Evolutionary conservation across 2,113 vertebrate genomes (phyloP).

Genomic region (Gymnobelideus leadbeateri): DNA sequence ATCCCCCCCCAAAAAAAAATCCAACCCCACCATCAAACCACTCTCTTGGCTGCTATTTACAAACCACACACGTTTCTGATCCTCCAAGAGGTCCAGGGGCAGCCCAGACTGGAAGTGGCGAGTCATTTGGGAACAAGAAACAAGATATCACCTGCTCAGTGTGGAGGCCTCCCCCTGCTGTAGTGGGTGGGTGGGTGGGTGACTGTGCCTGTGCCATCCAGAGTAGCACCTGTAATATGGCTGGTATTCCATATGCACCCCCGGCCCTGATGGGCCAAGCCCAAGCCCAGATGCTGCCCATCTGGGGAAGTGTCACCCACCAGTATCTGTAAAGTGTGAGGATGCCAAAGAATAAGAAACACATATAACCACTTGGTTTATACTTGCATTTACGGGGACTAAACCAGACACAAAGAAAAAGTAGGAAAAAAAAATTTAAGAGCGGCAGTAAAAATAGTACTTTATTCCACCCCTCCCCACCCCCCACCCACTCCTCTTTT

Average conservation of each 20-base stretch:
- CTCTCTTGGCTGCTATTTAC: conserved; percentile 96
- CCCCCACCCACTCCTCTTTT: conserved; percentile 85
- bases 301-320: conserved; percentile 12
- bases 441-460: conserved; percentile 88
- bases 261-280: conserved; percentile 34
- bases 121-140: conserved; percentile 84
- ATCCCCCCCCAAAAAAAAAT: conserved; percentile 49
- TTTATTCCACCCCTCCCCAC: conserved; percentile 86
- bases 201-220: conserved; percentile 34
- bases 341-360: conserved; percentile 73
- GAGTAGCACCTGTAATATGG: conserved; percentile 11
- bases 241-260: conserved; percentile 48
- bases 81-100: conserved; percentile 76
- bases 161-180: neutral
- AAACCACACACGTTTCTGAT: conserved; percentile 80
- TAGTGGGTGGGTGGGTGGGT: conserved; percentile 55
- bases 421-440: conserved; percentile 79
- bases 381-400: conserved; percentile 79
- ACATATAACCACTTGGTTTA: conserved; percentile 76
- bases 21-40: conserved; percentile 84
- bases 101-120: conserved; percentile 87
- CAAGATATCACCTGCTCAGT: conserved; percentile 21
- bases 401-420: conserved; percentile 80
- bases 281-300: conserved; percentile 40
- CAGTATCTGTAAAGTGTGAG: neutral